These are phyloP conservation scores for Zapus hudsonius DNA, from an alignment of 2,113 vertebrate genomes.

Conservation along the genomic window DNA sequence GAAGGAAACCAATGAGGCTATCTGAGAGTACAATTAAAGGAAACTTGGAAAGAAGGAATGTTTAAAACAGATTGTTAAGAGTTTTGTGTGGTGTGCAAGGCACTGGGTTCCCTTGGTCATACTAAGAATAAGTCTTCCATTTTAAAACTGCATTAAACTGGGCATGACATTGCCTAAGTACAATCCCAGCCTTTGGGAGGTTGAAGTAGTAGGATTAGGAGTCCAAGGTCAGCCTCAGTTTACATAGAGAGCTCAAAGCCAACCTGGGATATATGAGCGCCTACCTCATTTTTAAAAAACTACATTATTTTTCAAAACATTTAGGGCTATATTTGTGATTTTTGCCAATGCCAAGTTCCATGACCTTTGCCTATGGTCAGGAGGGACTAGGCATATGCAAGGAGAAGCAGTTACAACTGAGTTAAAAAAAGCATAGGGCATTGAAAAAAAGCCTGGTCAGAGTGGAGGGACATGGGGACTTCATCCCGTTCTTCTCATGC, in stretches of 20 bases:
- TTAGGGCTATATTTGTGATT: neutral
- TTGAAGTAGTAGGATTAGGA: no score
- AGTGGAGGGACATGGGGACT: neutral
- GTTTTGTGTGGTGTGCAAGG: neutral
- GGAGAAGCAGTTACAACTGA: neutral
- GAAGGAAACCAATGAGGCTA: neutral
- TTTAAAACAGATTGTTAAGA: neutral
- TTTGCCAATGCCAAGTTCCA: neutral
- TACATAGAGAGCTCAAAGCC: no score
- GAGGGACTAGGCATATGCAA: neutral
- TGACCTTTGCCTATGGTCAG: neutral
- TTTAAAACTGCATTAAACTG: no score
- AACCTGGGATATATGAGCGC: no score
- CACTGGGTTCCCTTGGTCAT: neutral
- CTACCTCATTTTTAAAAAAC: neutral
- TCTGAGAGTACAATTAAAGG: neutral
- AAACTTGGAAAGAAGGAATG: neutral
- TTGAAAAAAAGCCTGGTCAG: neutral
- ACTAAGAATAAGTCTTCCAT: neutral
- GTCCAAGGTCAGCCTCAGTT: no score
- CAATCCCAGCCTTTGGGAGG: no score
- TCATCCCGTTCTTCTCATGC: no score
- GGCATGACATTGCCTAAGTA: no score
- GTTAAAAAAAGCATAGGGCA: neutral
- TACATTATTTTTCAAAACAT: constrained; percentile 13